Base-by-base conservation (phyloP, 2,888 invertebrate genomes). In the Stegophylla sp. region DNA sequence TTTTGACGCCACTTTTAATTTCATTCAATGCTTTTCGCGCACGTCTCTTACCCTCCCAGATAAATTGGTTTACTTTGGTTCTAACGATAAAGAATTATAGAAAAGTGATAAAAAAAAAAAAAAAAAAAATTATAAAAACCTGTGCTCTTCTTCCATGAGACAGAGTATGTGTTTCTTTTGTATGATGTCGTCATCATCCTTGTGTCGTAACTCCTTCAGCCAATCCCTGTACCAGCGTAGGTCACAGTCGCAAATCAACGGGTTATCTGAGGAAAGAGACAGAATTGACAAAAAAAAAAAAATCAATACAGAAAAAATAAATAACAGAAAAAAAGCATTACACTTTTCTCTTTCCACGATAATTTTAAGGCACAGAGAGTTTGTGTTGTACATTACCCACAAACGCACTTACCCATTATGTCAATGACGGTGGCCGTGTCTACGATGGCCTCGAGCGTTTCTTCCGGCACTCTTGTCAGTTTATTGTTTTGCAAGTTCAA, bases 401-500 rank as follows among this genome's bases (percentile, higher is more conserved):
- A n/a, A n/a, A n/a, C n/a, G n/a, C n/a, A 83, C 88, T 88, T 88
- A 95, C 96, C 95, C 90, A 94, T 95, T 83, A 96, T 92, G 87
- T 96, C 96, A 84, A 96, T 92, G 82, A 94, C 92, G 84, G 93
- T 90, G 15, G 96, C 88, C 0, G 95, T 95, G 86, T 96, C 95
- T 84, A 95, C 90, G 82, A 96, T 91, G 20, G 93, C 94, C 86
- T 95, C 94, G 91, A 94, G 95, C 71, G 95, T 92, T 86, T 95
- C 95, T 85, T 94, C 94, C 0, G 93, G 91, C 84, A 96, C 92
- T 84, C 93, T 92, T 84, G 90, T 90, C 83, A 96, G 87, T 86
- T 94, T 94, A 87, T 96, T 96, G 86, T 95, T 95, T 86, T 95
- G 94, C 82, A 96, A 88, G 86, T 93, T 95, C 67, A 96, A 87